Conservation (phyloP, 2,797 vertebrate species). For the Silurus lanzhouensis region DNA sequence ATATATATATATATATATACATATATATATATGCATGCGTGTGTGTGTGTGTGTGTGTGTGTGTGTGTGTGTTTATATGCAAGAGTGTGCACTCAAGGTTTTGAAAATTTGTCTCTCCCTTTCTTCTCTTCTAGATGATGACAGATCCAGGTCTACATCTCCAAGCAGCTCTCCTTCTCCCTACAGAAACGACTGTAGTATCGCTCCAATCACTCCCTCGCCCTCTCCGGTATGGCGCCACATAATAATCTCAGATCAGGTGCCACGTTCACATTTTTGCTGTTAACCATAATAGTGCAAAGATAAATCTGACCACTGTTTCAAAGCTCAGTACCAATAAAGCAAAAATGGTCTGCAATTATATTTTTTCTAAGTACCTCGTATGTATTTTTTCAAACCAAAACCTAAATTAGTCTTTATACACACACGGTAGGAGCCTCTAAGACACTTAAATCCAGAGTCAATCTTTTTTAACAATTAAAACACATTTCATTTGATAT, state of each 20-base stretch:
- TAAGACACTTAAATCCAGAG: slow-evolving; percentile 25
- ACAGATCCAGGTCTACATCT: slow-evolving; percentile 68
- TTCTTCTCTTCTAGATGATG: slow-evolving; percentile 67
- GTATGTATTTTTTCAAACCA: slow-evolving; percentile 29
- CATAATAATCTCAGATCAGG: neutral
- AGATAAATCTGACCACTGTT: slow-evolving; percentile 8
- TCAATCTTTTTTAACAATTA: slow-evolving; percentile 12
- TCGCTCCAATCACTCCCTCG: slow-evolving; percentile 90
- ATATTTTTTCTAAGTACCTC: slow-evolving; percentile 47
- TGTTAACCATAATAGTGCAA: slow-evolving; percentile 17
- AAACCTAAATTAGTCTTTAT: slow-evolving; percentile 25
- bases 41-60: neutral
- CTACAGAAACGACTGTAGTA: slow-evolving; percentile 82
- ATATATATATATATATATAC: too few species aligned
- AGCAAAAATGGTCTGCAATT: slow-evolving; percentile 50
- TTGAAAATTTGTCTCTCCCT: neutral
- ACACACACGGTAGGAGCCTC: slow-evolving; percentile 35
- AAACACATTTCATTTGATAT: slow-evolving; percentile 1
- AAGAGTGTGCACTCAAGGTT: neutral
- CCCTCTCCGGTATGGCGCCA: slow-evolving; percentile 73
- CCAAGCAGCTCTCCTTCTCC: slow-evolving; percentile 76
- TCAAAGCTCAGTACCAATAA: slow-evolving; percentile 29
- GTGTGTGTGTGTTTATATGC: neutral
- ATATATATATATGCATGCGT: too few species aligned
- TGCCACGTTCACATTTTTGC: slow-evolving; percentile 28